phyloP scores from a whole-genome alignment of 2,113 vertebrate species.

The Tyto alba region DNA sequence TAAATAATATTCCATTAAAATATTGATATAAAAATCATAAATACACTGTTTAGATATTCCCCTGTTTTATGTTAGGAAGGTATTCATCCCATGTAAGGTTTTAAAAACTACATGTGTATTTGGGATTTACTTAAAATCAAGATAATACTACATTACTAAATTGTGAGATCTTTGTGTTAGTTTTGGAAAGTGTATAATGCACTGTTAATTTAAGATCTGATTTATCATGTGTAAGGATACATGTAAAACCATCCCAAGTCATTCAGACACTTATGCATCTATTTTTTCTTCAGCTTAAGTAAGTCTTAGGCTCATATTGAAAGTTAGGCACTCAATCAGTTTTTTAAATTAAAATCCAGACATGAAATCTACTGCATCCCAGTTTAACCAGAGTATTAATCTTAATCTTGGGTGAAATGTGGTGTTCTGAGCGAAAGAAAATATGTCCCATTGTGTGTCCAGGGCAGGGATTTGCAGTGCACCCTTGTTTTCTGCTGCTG shows the following conservation, averaged over 20 bases:
- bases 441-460: accelerated
- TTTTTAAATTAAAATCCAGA: not conserved
- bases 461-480: not conserved
- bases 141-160: not conserved
- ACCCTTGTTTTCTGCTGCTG: not conserved
- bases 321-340: not conserved
- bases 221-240: not conserved
- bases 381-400: not conserved
- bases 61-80: not conserved
- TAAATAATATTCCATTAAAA: slow-evolving; percentile 61
- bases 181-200: not conserved
- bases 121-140: not conserved
- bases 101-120: not conserved
- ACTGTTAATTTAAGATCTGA: not conserved
- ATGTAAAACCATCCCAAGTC: not conserved
- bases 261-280: not conserved
- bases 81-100: not conserved
- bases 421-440: not conserved
- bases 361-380: not conserved
- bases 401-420: not conserved
- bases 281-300: not conserved
- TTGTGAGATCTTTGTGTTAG: not conserved
- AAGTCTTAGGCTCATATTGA: not conserved
- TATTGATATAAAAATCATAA: slow-evolving; percentile 22
- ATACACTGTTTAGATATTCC: not conserved